Evolutionary conservation across 2,797 vertebrate genomes (phyloP), one percentile per base, ranked within the genome.

Genomic region (Odontamblyopus lacepedii): DNA sequence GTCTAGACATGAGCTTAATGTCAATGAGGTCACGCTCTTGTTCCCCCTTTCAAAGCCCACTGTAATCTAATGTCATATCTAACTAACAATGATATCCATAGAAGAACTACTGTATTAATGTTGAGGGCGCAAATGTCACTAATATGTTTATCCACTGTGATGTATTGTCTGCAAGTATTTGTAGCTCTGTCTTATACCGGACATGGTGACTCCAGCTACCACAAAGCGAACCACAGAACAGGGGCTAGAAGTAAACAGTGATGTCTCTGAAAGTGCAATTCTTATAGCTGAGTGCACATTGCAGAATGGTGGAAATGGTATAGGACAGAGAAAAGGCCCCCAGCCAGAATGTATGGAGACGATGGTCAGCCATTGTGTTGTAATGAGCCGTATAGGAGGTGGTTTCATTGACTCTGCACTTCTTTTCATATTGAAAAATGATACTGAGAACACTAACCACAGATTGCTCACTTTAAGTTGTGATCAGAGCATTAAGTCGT

Each of bases 1-100:
- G 89, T 89, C 87, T 85, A 80, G 87, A 87, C 88, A 73, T 81
- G 83, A 87, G 86, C 82, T 89, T 85, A 87, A 88, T 82, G 80
- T 74, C 79, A 87, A 66, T 12, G 78, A 86, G 87, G 84, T 82
- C 67, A 74, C 50, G 73, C 79, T 85, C 77, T 82, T 77, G 65
- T 67, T 83, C 69, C 64, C 61, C 41, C 74, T 38, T 65, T 71
- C 51, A 57, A 26, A 48, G 44, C 44, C 13, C 44, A 48, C 63
- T 44, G 62, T 63, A 53, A 19, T 70, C 67, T 83, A 81, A 86
- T 66, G 68, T 69, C 73, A 76, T 19, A 69, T 79, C 66, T 62
- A 74, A 77, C 66, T 15, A 83, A 67, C 27, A 73, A 63, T 0
- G 32, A 75, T 70, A 32, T 74, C 70, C 63, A 63, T 82, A 75